A percentile compares a stretch with the other conserved stretches of the same genome.
phyloP scores from a whole-genome alignment of 2,113 vertebrate species.

The Gasterosteus nipponicus region DNA sequence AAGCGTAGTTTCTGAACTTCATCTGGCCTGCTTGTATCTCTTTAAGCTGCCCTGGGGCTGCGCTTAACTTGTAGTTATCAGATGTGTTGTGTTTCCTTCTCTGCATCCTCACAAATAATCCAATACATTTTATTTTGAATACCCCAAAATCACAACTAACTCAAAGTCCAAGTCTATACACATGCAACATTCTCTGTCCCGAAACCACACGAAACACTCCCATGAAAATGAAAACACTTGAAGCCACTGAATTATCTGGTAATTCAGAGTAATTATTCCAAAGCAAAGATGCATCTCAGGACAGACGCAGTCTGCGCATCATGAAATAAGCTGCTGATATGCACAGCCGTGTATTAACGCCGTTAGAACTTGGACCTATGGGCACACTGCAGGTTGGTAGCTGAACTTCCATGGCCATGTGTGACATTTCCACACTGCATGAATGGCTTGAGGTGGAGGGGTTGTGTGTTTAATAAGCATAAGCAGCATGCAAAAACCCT shows the following conservation, averaged over 20 bases:
- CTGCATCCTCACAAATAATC: slow-evolving; percentile 2
- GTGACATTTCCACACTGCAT: not conserved
- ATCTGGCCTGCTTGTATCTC: slow-evolving; percentile 45
- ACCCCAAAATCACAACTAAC: too few relatives aligned
- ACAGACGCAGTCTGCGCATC: too few relatives aligned
- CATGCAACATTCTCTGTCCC: too few relatives aligned
- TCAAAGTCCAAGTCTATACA: too few relatives aligned
- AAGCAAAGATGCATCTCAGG: not conserved
- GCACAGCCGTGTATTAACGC: slow-evolving; percentile 51
- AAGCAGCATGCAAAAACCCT: not conserved
- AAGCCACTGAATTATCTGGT: not conserved
- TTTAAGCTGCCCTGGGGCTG: slow-evolving; percentile 9
- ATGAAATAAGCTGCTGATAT: slow-evolving; percentile 12
- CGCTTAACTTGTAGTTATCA: not conserved
- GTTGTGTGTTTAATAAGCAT: not conserved
- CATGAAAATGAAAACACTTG: too few relatives aligned
- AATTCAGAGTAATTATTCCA: not conserved
- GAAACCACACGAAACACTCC: too few relatives aligned
- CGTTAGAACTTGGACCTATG: slow-evolving; percentile 32
- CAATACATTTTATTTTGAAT: too few relatives aligned
- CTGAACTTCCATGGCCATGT: not conserved
- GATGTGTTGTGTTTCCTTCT: slow-evolving; percentile 17
- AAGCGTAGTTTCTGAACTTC: slow-evolving; percentile 30
- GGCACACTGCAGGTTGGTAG: slow-evolving; percentile 3
- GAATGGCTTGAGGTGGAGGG: not conserved